phyloP scores from a whole-genome alignment of 2,888 invertebrate species.

The Beris chalybata region DNA sequence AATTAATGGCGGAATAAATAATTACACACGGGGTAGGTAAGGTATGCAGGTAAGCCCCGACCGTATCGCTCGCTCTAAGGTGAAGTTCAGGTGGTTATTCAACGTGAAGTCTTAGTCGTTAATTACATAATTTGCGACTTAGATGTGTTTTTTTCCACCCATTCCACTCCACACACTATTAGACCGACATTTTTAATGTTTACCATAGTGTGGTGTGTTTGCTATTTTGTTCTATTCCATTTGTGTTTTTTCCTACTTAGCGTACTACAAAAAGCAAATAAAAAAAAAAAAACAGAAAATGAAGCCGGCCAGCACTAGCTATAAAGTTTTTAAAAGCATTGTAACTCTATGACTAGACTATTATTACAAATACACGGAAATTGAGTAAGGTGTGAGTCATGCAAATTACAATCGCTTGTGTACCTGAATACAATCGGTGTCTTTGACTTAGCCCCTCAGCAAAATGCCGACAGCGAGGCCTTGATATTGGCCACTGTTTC shows the following conservation, averaged over 20 bases:
- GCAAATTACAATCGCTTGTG: constrained; percentile 5
- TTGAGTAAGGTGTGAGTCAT: constrained; percentile 8
- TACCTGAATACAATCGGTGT: constrained; percentile 8
- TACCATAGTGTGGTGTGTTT: constrained; percentile 6
- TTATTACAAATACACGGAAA: constrained; percentile 5
- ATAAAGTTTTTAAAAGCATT: too few relatives aligned
- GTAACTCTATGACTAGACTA: constrained; percentile 9
- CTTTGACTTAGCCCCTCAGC: constrained; percentile 8
- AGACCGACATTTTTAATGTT: constrained; percentile 11
- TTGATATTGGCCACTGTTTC: constrained; percentile 10
- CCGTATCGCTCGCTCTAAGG: constrained; percentile 13
- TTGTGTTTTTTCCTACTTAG: neutral
- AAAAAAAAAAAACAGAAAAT: neutral
- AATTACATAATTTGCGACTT: constrained; percentile 23
- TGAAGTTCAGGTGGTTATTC: constrained; percentile 11
- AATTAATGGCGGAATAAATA: too few relatives aligned
- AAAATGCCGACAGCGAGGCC: neutral
- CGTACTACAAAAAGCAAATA: constrained; percentile 1
- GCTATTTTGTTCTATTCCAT: neutral
- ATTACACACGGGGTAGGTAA: too few relatives aligned
- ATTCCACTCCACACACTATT: neutral
- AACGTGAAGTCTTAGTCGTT: neutral
- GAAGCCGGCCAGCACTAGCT: too few relatives aligned
- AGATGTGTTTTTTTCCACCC: neutral
- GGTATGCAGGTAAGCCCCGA: neutral